Base-by-base conservation (phyloP, 1,140 invertebrate genomes). In the Philopotamus ludificatus region DNA sequence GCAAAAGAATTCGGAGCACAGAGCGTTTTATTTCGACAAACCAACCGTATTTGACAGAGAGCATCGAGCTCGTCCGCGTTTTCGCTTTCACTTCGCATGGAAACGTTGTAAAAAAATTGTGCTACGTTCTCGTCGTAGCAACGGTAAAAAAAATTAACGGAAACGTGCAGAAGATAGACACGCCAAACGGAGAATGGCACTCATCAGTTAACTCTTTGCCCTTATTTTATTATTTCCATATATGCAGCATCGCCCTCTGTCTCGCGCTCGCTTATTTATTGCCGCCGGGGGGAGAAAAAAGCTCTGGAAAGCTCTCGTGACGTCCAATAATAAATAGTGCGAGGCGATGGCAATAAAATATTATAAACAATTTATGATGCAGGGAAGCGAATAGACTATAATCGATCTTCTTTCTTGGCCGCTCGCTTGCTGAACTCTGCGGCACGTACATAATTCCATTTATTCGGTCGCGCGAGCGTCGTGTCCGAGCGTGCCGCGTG, bases 141-240 rank as follows among this genome's bases (percentile, higher is more conserved):
- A 60, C 57, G 57, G 57, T 60, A 60, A 60, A 60, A 60, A 53
- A 57, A 41, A 60, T 60, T 60, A 60, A 60, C 57, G 57, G 57
- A 41, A 60, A 57, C 44, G 18, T 34, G 4, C 28, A 34, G n/a
- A n/a, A n/a, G n/a, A n/a, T n/a, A n/a, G n/a, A 34, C 28, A 12
- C 28, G 28, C 18, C 50, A 21, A 21, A 57, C 54, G 34, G 39
- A 25, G 26, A 55, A 55, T 25, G 25, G 23, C 10, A 39, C 51
- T 3, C 45, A 49, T 49, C 23, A n/a, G 20, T 49, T 49, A 49
- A 16, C 45, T 4, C 1, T 49, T 49, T 49, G 10, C 12, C 45
- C 10, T 21, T 15, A 49, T 49, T 21, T 49, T 49, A 16, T 21
- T 39, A n/a, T 16, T 45, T 18, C 12, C 20, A 10, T 4, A 16